These are phyloP conservation scores for Nudaria mundana DNA, from an alignment of 2,888 invertebrate species.

Conservation along the genomic window DNA sequence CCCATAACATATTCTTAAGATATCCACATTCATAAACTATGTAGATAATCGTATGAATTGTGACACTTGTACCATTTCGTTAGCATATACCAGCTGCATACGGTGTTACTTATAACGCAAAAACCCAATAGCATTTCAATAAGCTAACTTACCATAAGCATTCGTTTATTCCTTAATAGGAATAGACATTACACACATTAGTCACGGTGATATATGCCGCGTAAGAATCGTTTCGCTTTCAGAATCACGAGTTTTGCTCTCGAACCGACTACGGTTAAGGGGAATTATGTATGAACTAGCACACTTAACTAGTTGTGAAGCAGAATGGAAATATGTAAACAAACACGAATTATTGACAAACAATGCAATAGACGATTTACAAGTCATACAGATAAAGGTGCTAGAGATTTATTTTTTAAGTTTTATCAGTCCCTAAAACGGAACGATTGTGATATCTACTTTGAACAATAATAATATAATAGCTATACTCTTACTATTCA, in stretches of 20 bases:
- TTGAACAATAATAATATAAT: no score
- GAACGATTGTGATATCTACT: no score
- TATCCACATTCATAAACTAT: not conserved
- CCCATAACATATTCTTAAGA: no score
- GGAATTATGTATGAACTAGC: conserved; percentile 27
- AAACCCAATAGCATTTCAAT: conserved; percentile 33
- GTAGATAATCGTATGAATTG: conserved; percentile 3
- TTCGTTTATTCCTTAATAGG: conserved; percentile 33
- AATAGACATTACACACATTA: conserved; percentile 33
- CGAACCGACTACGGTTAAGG: conserved; percentile 47
- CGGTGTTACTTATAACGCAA: conserved; percentile 25
- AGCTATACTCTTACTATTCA: no score
- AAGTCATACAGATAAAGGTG: conserved; percentile 29
- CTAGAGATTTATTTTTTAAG: no score
- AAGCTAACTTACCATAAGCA: conserved; percentile 30
- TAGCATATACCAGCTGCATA: conserved; percentile 7
- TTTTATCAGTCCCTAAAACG: no score
- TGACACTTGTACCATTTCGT: conserved; percentile 5
- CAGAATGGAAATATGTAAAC: conserved; percentile 36
- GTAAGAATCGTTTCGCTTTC: conserved; percentile 61
- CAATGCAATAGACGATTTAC: not conserved
- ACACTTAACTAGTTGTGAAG: conserved; percentile 28
- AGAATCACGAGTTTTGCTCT: conserved; percentile 70
- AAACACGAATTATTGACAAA: conserved; percentile 10
- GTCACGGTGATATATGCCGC: conserved; percentile 35